phyloP scores from a whole-genome alignment of 2,888 invertebrate species.

The Apodemia zela region DNA sequence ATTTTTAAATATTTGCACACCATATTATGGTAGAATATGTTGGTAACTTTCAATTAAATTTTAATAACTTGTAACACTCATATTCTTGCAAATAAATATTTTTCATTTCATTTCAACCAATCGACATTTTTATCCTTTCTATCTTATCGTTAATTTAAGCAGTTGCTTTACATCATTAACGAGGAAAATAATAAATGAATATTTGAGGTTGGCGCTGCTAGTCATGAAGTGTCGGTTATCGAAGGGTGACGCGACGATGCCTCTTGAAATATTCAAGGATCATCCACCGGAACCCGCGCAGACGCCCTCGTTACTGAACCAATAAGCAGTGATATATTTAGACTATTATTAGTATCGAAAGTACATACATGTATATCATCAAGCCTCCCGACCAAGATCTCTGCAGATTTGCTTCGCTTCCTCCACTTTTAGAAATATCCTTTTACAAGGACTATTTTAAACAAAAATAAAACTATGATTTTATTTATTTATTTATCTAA shows the following conservation, averaged over 20 bases:
- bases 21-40: no score
- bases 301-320: slow-evolving; percentile 36
- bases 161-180: not conserved
- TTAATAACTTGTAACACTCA: no score
- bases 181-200: not conserved
- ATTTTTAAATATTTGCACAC: no score
- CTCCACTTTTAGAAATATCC: no score
- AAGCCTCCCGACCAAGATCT: not conserved
- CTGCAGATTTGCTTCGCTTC: not conserved
- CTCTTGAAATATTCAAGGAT: slow-evolving; percentile 62
- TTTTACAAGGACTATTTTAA: no score
- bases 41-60: no score
- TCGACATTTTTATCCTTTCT: no score
- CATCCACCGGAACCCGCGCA: slow-evolving; percentile 27
- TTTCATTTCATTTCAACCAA: no score
- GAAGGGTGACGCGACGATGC: slow-evolving; percentile 45
- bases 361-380: not conserved
- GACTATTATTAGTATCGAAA: not conserved
- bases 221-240: slow-evolving; percentile 1
- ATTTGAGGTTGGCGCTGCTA: not conserved
- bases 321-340: slow-evolving; percentile 33
- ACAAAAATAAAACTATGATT: no score
- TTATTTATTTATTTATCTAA: no score
- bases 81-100: no score
- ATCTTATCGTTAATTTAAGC: no score